These are phyloP conservation scores for Gracilinanus agilis DNA, from an alignment of 2,113 vertebrate species.

Conservation along the genomic window DNA sequence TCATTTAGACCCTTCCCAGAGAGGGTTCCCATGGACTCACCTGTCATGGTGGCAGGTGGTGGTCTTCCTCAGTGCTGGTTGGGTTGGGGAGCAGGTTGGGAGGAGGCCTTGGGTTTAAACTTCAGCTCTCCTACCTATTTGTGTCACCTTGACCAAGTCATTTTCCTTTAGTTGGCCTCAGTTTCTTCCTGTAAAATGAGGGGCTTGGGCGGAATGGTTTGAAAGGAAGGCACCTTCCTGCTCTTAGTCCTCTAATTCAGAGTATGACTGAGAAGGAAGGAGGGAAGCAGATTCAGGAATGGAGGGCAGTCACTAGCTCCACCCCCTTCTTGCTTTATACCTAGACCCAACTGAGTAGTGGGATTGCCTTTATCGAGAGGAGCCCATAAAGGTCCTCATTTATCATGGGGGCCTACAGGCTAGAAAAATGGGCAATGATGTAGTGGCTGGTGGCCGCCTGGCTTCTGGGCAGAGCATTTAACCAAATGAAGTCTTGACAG, in stretches of 20 bases:
- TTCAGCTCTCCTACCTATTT: not conserved
- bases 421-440: not conserved
- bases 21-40: not conserved
- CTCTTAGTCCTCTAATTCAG: not conserved
- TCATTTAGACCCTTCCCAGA: not conserved
- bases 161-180: not conserved
- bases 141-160: not conserved
- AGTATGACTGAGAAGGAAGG: not conserved
- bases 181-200: not conserved
- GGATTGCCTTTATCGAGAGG: not conserved
- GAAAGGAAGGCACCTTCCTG: not conserved
- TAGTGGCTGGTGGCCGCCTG: not conserved
- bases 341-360: not conserved
- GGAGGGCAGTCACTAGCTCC: not conserved
- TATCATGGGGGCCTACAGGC: not conserved
- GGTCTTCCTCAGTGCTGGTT: not conserved
- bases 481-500: constrained; percentile 4
- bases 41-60: not conserved
- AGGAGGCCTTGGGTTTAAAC: too few relatives aligned
- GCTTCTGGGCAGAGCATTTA: constrained; percentile 2
- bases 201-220: not conserved
- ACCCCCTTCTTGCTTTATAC: not conserved
- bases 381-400: not conserved
- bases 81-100: not conserved
- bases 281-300: not conserved